Evolutionary conservation across 2,888 invertebrate species (phyloP), one percentile per base, ranked within the genome.

Genomic region (Thalpophila matura): DNA sequence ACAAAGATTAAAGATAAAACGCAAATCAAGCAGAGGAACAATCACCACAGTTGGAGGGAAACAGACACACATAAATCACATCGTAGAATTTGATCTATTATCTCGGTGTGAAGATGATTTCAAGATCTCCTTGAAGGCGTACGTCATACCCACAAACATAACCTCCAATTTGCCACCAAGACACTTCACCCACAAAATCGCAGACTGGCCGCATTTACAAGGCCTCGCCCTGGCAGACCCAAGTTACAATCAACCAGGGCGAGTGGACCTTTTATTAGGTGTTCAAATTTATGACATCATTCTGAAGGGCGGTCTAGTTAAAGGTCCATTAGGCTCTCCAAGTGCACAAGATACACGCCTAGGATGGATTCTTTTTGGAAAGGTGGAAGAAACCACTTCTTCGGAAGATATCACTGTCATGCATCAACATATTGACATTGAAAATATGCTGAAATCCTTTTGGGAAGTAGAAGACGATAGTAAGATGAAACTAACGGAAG

Each of bases 151-250:
- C 5, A 67, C 65, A 38, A 53, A 50, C 56, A 50, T 70, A 40
- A 70, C 74, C 29, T 64, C 64, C 6, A 20, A 66, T 37, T 57
- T 74, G 31, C 74, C 68, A 53, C 24, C 42, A 42, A 24, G n/a
- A 42, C 10, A 24, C 7, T 42, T 42, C 5, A 27, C 60, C 37
- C 38, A 58, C 4, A 51, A 61, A 22, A 53, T 65, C 10, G 42
- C 42, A 9, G 16, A 18, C 33, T 74, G 67, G 65, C 59, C 47
- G 31, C 56, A 63, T 26, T 40, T 68, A 37, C 31, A 56, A n/a
- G 56, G 56, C 9, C 33, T 56, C n/a, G 12, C 16, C 3, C 33
- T 56, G 18, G 56, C 56, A 10, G 56, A 58, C 37, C 50, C 58
- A n/a, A 45, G 4, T 20, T 58, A 16, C 4, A 37, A n/a, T 27